These are phyloP conservation scores for Meriones psammophilus DNA, from an alignment of 2,797 vertebrate genomes.

Conservation along the genomic window DNA sequence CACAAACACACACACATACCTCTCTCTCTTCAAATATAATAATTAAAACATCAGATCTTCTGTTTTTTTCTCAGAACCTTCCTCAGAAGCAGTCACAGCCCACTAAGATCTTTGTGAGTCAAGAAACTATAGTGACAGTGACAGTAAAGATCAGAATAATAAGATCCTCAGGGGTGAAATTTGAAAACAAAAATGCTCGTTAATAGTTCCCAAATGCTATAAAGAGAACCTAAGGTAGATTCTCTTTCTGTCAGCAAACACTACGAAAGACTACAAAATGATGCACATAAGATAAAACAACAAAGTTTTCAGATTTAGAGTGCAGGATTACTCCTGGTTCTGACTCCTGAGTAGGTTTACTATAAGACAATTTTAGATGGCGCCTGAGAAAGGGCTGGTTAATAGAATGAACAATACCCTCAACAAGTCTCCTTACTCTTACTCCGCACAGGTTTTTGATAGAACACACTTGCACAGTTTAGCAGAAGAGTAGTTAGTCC, in stretches of 20 bases:
- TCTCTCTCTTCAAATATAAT: not conserved
- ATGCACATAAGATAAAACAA: not conserved
- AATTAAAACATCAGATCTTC: not conserved
- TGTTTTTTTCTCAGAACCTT: not conserved
- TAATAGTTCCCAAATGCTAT: not conserved
- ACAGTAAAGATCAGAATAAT: slow-evolving; percentile 1
- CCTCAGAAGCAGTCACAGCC: not conserved
- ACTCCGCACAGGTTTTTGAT: not conserved
- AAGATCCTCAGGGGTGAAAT: not conserved
- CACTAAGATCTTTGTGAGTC: not conserved
- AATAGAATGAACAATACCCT: slow-evolving; percentile 12
- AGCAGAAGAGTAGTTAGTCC: not conserved
- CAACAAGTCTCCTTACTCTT: not conserved
- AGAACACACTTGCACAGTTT: not conserved
- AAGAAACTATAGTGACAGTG: slow-evolving; percentile 14
- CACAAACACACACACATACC: not conserved
- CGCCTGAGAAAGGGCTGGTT: not conserved
- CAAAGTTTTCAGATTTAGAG: slow-evolving; percentile 12
- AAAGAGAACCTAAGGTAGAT: not conserved
- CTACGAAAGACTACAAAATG: not conserved
- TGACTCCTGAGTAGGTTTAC: slow-evolving; percentile 41
- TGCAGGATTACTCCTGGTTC: not conserved
- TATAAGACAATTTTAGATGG: not conserved
- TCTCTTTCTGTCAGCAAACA: not conserved
- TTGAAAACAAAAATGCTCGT: not conserved